Evolutionary conservation across 2,113 vertebrate species (phyloP), one percentile per base, ranked within the genome.

Genomic region (Petrocephalus zakoni): DNA sequence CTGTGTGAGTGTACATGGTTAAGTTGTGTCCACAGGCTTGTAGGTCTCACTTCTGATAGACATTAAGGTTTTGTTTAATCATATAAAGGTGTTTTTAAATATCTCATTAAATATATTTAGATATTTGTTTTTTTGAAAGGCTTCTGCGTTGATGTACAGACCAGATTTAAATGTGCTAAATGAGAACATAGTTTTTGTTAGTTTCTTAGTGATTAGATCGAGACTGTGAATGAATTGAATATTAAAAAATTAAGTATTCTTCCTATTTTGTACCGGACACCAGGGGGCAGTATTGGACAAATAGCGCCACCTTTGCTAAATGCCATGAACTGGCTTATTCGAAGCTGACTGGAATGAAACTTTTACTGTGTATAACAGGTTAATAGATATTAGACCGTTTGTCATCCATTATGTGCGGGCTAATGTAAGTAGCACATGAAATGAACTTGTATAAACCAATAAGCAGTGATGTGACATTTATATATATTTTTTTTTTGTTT

Each of bases 271-370:
- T 47, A 46, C 25, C 37, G n/a, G 13, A 13, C 94, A 93, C 92
- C 90, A 91, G 94, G 90, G 29, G 93, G 92, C 94, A 92, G 89
- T 87, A 25, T 81, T 51, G 15, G 64, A 90, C 55, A 87, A 87
- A 90, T 13, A 49, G 19, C 72, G 72, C 17, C 78, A 88, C 47
- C 22, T 55, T 87, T 5, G 29, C 52, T 72, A 52, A 53, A 61
- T 21, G 21, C 13, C 47, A 10, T 68, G 61, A 68, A 88, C 46
- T 21, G 9, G 37, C 29, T 55, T 78, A 47, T 53, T 25, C 81
- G 5, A 78, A 53, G n/a, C n/a, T 75, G 42, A 78, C n/a, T 53
- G 29, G 46, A 85, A 64, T 34, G 29, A 87, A 89, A 89, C 42
- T 46, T 88, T 61, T 68, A 82, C 21, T 61, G 42, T 29, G 51